Base-by-base conservation (phyloP, 2,797 vertebrate genomes). In the Allobates femoralis region DNA sequence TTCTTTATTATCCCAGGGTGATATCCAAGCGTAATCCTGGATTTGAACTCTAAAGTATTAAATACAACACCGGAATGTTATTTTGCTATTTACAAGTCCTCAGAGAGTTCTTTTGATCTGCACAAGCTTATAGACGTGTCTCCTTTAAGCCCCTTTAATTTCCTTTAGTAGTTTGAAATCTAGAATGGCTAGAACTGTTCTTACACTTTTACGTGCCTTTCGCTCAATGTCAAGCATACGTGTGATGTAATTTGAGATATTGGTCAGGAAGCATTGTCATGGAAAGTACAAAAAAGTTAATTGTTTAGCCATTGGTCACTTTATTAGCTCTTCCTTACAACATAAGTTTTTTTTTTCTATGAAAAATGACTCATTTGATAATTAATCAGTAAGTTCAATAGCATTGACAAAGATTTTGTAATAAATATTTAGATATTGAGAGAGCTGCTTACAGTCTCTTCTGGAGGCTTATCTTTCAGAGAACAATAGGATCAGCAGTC, bases 21-120 rank as follows among this genome's bases (percentile, higher is more conserved):
- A 75, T 87, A 74, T 74, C 82, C 82, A 75, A 84, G 58, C 58
- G 28, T 87, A 87, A 87, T 80, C 86, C 82, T 76, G 77, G 86
- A 84, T 87, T 83, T 87, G 32, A 84, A 87, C 77, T 84, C 83
- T 76, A 84, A 87, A 84, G 86, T 75, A 80, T 87, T 84, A 87
- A 80, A 84, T 81, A 84, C 66, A 87, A 84, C 78, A 87, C 76
- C 67, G 50, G 82, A 87, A 87, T 87, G 86, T 84, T 87, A 74
- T 84, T 80, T 81, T 81, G 41, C 86, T 75, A 87, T 87, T 84
- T 84, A 84, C 86, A 84, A 84, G 86, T 37, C 86, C 86, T 81
- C 76, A n/a, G 82, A 87, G 86, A 84, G 32, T 87, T 87, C 46
- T 56, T 80, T 83, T 87, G 86, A 84, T 85, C 86, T 87, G 75